phyloP scores from a whole-genome alignment of 2,113 vertebrate genomes.

The Axis porcinus region DNA sequence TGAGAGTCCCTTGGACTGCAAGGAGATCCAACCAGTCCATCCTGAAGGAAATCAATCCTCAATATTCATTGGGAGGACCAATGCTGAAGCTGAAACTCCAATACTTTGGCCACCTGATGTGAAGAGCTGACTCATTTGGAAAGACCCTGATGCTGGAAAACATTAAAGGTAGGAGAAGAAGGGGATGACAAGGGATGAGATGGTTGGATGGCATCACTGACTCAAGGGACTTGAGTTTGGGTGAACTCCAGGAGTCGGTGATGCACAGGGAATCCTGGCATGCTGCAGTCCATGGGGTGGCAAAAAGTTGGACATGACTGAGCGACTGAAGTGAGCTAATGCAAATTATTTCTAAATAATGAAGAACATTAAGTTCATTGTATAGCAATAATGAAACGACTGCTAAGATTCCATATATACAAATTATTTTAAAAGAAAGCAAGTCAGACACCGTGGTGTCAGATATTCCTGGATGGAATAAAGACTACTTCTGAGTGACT shows the following conservation, averaged over 20 bases:
- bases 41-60: not conserved
- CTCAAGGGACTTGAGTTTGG: not conserved
- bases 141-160: not conserved
- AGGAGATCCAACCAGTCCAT: not conserved
- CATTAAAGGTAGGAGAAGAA: not conserved
- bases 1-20: not conserved
- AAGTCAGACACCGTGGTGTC: not conserved
- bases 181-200: not conserved
- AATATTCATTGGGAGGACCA: not conserved
- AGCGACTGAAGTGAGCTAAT: not conserved
- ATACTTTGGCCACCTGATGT: not conserved
- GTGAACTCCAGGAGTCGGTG: not conserved
- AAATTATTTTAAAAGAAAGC: not conserved
- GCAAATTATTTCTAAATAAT: not conserved
- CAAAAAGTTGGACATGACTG: not conserved
- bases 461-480: not conserved
- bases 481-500: not conserved
- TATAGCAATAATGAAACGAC: not conserved
- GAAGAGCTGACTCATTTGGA: not conserved
- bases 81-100: not conserved
- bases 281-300: not conserved
- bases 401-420: not conserved
- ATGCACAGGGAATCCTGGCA: not conserved
- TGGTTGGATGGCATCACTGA: not conserved
- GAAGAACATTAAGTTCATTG: not conserved